Conservation (phyloP, 1,140 invertebrate genomes). For the Drosophila sulfurigaster region DNA sequence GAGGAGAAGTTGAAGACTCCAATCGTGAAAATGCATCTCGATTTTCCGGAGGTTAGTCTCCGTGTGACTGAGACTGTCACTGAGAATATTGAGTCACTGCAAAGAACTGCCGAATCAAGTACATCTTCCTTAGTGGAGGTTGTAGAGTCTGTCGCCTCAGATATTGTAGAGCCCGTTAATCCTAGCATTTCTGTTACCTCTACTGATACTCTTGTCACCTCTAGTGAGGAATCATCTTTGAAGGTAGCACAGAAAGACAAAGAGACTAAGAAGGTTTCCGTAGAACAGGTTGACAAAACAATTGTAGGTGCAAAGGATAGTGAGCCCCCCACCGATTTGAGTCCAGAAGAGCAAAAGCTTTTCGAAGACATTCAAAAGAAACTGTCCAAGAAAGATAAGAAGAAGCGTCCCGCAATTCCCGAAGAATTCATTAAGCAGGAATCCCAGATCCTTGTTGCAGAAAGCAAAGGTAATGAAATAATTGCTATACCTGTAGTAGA, state of each 20-base stretch:
- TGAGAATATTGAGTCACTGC: conserved; percentile 70
- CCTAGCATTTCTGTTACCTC: neutral
- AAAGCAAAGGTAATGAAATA: conserved; percentile 42
- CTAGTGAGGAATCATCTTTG: conserved; percentile 7
- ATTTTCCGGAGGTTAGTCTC: conserved; percentile 83
- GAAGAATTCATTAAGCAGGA: conserved; percentile 77
- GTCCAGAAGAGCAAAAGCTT: conserved; percentile 71
- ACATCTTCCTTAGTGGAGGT: conserved; percentile 51
- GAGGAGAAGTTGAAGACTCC: conserved; percentile 89
- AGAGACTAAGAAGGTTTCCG: neutral
- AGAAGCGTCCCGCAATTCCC: conserved; percentile 77
- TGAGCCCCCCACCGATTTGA: conserved; percentile 53
- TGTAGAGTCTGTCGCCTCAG: conserved; percentile 29
- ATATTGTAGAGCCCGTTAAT: conserved; percentile 1
- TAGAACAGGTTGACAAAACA: conserved; percentile 33
- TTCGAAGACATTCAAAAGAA: conserved; percentile 84
- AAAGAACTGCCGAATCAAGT: conserved; percentile 50
- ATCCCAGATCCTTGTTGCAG: conserved; percentile 52
- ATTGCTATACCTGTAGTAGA: conserved; percentile 20
- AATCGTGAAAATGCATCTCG: conserved; percentile 88
- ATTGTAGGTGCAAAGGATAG: conserved; percentile 20
- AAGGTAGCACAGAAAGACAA: conserved; percentile 18
- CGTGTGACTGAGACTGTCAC: conserved; percentile 81
- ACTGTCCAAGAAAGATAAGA: conserved; percentile 81
- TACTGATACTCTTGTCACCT: neutral